phyloP scores from a whole-genome alignment of 2,888 invertebrate species.

The Protophormia terraenovae region DNA sequence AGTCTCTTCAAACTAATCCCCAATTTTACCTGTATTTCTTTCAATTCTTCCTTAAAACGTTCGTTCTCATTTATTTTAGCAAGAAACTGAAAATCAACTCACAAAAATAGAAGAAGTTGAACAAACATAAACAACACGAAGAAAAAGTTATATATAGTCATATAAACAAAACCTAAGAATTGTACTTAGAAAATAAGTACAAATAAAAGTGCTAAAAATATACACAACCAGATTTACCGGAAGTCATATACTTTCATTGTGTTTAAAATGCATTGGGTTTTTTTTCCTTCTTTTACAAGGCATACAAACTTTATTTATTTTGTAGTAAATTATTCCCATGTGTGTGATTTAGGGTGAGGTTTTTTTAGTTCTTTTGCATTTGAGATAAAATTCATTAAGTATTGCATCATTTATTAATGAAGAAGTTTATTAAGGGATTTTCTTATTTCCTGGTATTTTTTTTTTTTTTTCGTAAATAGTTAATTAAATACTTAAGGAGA shows the following conservation, averaged over 20 bases:
- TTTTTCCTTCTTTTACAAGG: not conserved
- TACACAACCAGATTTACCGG: slow-evolving; percentile 14
- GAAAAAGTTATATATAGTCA: slow-evolving; percentile 1
- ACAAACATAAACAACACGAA: not conserved
- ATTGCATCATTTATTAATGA: slow-evolving; percentile 19
- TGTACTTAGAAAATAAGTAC: not conserved
- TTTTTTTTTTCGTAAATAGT: not conserved
- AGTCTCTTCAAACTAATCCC: not conserved
- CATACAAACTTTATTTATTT: not conserved
- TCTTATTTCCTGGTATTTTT: not conserved
- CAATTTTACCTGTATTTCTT: not conserved
- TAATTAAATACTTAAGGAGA: not conserved
- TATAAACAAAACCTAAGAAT: not conserved
- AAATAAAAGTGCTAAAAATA: slow-evolving; percentile 1
- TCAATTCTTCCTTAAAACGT: not conserved
- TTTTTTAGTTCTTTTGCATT: not conserved
- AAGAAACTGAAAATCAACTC: slow-evolving; percentile 4
- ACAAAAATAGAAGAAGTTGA: slow-evolving; percentile 2
- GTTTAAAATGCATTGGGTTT: not conserved
- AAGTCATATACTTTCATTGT: slow-evolving; percentile 22
- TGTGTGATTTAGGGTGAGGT: not conserved
- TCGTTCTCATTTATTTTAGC: not conserved
- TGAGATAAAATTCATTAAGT: not conserved
- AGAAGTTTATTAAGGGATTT: not conserved
- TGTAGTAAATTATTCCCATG: not conserved